phyloP scores from a whole-genome alignment of 2,888 invertebrate genomes.

The Erynnis tages region DNA sequence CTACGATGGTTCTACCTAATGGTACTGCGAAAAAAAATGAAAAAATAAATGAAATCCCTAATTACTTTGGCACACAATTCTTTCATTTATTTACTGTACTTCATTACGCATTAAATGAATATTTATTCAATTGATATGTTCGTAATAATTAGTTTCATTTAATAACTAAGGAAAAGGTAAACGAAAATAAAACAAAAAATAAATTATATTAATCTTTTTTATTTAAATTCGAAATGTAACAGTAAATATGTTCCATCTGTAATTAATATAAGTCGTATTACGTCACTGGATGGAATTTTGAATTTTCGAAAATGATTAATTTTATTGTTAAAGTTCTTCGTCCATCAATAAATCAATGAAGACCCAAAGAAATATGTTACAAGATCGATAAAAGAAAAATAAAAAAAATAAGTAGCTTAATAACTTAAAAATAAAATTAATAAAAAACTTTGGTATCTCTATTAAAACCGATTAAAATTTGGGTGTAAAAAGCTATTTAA shows the following conservation, averaged over 20 bases:
- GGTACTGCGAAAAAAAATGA: conserved; percentile 29
- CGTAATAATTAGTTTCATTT: conserved; percentile 50
- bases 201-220: conserved; percentile 57
- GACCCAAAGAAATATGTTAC: conserved; percentile 48
- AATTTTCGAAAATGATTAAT: conserved; percentile 38
- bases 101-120: conserved; percentile 37
- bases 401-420: conserved; percentile 65
- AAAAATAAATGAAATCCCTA: conserved; percentile 32
- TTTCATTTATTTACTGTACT: conserved; percentile 28
- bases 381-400: conserved; percentile 56
- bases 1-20: conserved; percentile 48
- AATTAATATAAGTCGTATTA: conserved; percentile 70
- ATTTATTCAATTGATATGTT: conserved; percentile 60
- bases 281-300: conserved; percentile 72
- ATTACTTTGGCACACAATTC: conserved; percentile 38
- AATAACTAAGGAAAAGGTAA: conserved; percentile 40
- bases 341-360: conserved; percentile 32
- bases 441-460: conserved; percentile 79
- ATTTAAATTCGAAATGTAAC: conserved; percentile 78
- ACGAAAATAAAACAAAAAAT: conserved; percentile 64
- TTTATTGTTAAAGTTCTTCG: conserved; percentile 37
- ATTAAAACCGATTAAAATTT: conserved; percentile 78
- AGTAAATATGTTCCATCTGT: conserved; percentile 61
- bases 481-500: conserved; percentile 68
- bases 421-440: conserved; percentile 74